Conservation (phyloP, 2,888 invertebrate genomes). For the Meganola albula region DNA sequence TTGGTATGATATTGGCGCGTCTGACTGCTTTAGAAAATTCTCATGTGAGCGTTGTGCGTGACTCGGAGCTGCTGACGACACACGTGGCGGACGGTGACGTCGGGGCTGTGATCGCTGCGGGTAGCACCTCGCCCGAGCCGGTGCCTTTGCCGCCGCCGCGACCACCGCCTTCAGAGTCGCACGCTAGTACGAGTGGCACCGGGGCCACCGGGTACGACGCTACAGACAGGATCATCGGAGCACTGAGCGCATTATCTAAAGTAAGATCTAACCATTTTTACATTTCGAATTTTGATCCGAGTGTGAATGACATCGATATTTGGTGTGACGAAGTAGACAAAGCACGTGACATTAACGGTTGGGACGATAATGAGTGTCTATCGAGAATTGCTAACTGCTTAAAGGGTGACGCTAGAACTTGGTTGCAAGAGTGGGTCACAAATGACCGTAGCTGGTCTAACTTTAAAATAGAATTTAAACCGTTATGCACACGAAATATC, state of each 20-base stretch:
- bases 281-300: constrained; percentile 1
- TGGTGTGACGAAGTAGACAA: background rate
- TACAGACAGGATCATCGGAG: background rate
- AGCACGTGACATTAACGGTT: background rate
- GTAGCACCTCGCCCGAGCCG: background rate
- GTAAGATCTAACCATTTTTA: background rate
- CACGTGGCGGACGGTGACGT: background rate
- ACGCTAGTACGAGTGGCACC: too few relatives aligned
- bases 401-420: constrained; percentile 1
- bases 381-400: constrained; percentile 1
- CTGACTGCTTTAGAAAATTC: background rate
- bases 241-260: background rate
- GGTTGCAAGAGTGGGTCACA: constrained; percentile 1
- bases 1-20: background rate
- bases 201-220: constrained; percentile 11
- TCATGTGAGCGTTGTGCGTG: background rate
- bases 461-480: background rate
- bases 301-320: background rate
- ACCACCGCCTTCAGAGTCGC: too few relatives aligned
- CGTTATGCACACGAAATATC: background rate
- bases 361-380: background rate
- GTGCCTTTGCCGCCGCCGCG: background rate
- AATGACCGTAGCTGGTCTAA: background rate
- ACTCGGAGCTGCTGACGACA: background rate
- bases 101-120: background rate